phyloP scores from a whole-genome alignment of 92 coral and sea anemone species.

The Palythoa grandis region DNA sequence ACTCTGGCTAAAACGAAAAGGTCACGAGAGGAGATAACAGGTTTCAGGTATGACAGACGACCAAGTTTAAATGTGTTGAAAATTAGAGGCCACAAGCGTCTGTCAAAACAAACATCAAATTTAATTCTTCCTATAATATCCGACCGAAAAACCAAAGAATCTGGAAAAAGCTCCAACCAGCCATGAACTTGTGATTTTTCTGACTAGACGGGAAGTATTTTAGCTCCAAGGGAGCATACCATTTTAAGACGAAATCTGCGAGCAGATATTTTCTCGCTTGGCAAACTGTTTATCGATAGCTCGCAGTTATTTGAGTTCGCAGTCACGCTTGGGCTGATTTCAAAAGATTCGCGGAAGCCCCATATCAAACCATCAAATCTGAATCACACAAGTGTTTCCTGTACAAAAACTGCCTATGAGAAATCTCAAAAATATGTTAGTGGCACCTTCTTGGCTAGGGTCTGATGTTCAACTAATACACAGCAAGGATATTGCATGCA shows the following conservation, averaged over 20 bases:
- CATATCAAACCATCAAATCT: slow-evolving; percentile 36
- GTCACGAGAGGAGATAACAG: slow-evolving; percentile 39
- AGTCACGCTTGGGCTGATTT: slow-evolving; percentile 30
- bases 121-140: slow-evolving; percentile 36
- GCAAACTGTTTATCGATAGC: slow-evolving; percentile 15
- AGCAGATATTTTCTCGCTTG: slow-evolving; percentile 27
- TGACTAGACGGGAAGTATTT: slow-evolving; percentile 53
- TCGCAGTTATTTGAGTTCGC: neutral
- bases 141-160: neutral
- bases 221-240: slow-evolving; percentile 2
- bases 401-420: slow-evolving; percentile 37
- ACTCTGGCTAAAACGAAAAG: neutral
- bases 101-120: slow-evolving; percentile 41
- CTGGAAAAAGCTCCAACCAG: neutral
- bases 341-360: slow-evolving; percentile 2
- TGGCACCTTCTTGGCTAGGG: slow-evolving; percentile 40
- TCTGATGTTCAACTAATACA: neutral
- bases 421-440: slow-evolving; percentile 39
- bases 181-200: slow-evolving; percentile 22
- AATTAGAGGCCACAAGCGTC: slow-evolving; percentile 41
- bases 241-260: slow-evolving; percentile 3
- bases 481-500: neutral
- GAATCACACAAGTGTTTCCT: slow-evolving; percentile 36
- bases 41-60: slow-evolving; percentile 32
- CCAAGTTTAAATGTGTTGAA: slow-evolving; percentile 38